Conservation (phyloP, 2,113 vertebrate genomes). For the Oenanthe oenanthe region DNA sequence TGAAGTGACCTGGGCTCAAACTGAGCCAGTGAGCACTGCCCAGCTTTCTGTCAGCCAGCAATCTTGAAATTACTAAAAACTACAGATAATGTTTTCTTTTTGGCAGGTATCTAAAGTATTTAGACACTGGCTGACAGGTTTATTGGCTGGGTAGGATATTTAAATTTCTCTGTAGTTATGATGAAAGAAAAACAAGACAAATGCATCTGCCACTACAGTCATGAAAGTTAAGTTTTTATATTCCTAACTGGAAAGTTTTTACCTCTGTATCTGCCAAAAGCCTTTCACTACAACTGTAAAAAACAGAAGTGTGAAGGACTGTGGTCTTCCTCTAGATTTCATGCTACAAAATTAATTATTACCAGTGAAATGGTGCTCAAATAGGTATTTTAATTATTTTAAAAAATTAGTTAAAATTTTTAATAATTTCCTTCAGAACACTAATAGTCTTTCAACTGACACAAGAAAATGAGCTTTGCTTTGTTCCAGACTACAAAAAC, state of each 20-base stretch:
- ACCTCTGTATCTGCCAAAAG: not conserved
- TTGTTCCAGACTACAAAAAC: not conserved
- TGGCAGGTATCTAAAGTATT: not conserved
- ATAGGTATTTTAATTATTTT: not conserved
- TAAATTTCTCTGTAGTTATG: not conserved
- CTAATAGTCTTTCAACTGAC: not conserved
- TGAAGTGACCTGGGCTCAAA: not conserved
- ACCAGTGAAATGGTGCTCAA: not conserved
- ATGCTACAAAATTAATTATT: not conserved
- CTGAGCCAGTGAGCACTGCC: not conserved
- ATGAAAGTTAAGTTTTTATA: not conserved
- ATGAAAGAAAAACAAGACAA: not conserved
- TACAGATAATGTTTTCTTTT: not conserved
- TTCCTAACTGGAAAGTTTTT: not conserved
- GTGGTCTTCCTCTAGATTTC: not conserved
- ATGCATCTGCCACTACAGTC: not conserved
- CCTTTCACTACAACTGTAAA: not conserved
- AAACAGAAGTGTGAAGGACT: not conserved
- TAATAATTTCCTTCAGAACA: not conserved
- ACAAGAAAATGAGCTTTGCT: not conserved
- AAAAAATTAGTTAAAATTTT: not conserved
- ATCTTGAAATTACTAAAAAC: not conserved
- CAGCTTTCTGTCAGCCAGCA: not conserved
- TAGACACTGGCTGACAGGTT: not conserved
- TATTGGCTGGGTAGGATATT: not conserved